Evolutionary conservation across 2,888 invertebrate species (phyloP).

Genomic region (Pachliopta kotzebuea): DNA sequence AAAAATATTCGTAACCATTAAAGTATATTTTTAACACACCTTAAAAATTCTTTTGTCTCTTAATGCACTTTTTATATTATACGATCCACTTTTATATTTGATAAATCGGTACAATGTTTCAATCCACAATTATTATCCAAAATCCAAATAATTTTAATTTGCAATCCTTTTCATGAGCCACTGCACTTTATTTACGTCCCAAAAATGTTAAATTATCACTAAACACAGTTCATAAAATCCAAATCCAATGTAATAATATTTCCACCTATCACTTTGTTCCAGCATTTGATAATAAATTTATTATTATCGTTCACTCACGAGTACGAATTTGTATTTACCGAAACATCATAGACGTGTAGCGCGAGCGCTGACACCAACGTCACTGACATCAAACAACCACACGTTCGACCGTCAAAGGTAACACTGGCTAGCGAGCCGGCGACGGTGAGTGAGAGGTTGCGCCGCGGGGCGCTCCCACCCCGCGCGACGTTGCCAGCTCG

Average conservation of each 20-base stretch:
- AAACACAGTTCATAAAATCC: constrained; percentile 68
- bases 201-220: constrained; percentile 62
- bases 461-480: constrained; percentile 77
- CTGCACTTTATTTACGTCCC: constrained; percentile 67
- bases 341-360: constrained; percentile 79
- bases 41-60: constrained; percentile 31
- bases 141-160: constrained; percentile 63
- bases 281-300: constrained; percentile 82
- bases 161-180: constrained; percentile 70
- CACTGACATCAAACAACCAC: constrained; percentile 76
- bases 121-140: constrained; percentile 54
- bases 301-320: constrained; percentile 71
- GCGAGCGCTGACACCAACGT: constrained; percentile 78
- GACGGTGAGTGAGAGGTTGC: constrained; percentile 82
- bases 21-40: constrained; percentile 36
- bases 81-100: constrained; percentile 12
- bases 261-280: constrained; percentile 85
- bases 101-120: constrained; percentile 44
- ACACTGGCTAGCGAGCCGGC: constrained; percentile 81
- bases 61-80: constrained; percentile 33
- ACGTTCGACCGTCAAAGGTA: constrained; percentile 81
- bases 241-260: constrained; percentile 67
- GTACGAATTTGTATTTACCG: constrained; percentile 75
- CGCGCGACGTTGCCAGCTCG: constrained; percentile 79
- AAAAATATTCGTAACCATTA: neutral